Conservation (phyloP, 2,888 invertebrate species). For the Vesta saturnalis region DNA sequence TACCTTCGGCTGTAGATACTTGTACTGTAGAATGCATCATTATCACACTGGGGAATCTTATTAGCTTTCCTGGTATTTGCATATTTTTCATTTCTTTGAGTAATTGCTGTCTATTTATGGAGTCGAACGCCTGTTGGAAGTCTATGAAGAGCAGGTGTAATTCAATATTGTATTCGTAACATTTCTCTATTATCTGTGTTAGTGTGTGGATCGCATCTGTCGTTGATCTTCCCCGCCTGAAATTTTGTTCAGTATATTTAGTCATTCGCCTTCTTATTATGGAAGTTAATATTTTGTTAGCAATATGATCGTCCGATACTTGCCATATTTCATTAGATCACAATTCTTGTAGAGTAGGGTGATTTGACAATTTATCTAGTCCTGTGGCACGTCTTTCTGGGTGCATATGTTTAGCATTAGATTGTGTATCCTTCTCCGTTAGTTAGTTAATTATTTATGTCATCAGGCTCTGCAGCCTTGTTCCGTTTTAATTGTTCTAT, state of each 20-base stretch:
- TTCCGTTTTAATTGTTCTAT: background rate
- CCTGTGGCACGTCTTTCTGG: background rate
- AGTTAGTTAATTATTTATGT: conserved; percentile 8
- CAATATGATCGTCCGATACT: background rate
- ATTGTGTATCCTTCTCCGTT: background rate
- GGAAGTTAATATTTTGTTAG: too few relatives aligned
- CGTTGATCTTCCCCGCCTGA: conserved; percentile 2
- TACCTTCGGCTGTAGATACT: too few relatives aligned
- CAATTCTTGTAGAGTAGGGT: background rate
- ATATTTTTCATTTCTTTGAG: background rate
- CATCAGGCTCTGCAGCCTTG: conserved; percentile 7
- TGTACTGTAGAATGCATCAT: too few relatives aligned
- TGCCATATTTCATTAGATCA: background rate
- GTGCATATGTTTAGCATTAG: conserved; percentile 10
- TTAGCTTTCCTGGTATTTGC: conserved; percentile 4
- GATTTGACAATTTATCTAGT: conserved; percentile 9
- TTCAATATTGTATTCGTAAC: conserved; percentile 13
- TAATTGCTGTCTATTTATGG: conserved; percentile 5
- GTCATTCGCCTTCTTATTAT: conserved; percentile 4
- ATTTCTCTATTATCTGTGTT: background rate
- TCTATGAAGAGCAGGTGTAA: conserved; percentile 8
- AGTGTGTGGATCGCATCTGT: background rate
- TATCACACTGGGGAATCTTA: background rate
- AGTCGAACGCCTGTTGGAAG: background rate
- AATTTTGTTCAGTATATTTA: conserved; percentile 3